These are phyloP conservation scores for Nothobranchius furzeri DNA, from an alignment of 2,113 vertebrate species.

Conservation along the genomic window DNA sequence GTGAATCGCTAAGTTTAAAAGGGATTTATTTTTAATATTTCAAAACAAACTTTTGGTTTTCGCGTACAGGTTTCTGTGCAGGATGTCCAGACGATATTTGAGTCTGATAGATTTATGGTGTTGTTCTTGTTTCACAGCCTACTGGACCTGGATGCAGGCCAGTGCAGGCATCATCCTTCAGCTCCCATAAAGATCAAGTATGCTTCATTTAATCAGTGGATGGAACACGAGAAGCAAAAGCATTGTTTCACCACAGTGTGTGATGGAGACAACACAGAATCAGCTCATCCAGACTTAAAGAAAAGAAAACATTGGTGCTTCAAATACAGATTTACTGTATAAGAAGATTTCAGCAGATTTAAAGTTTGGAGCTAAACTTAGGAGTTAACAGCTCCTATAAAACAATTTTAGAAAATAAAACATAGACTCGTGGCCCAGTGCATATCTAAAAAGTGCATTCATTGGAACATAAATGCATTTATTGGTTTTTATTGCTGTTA, in stretches of 20 bases:
- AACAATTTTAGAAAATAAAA: conserved; percentile 5
- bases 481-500: conserved; percentile 41
- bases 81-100: not conserved
- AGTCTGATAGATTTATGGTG: conserved; percentile 20
- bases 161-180: conserved; percentile 65
- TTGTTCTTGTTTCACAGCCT: conserved; percentile 43
- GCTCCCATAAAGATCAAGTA: conserved; percentile 64
- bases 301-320: not conserved
- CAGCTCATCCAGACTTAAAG: conserved; percentile 23
- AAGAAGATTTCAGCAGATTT: conserved; percentile 1
- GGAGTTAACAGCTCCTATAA: not conserved
- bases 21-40: too few species aligned
- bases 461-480: conserved; percentile 40
- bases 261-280: conserved; percentile 43
- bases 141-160: conserved; percentile 52
- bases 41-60: too few species aligned
- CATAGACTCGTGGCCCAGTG: conserved; percentile 29
- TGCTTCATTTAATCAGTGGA: conserved; percentile 65
- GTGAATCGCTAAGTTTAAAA: too few species aligned
- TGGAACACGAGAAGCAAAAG: conserved; percentile 55
- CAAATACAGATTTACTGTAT: not conserved
- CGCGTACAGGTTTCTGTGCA: too few species aligned
- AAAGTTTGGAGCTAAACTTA: not conserved
- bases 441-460: conserved; percentile 24
- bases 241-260: conserved; percentile 48